These are phyloP conservation scores for Tetramorium bicarinatum DNA, from an alignment of 2,888 invertebrate genomes.

Conservation along the genomic window DNA sequence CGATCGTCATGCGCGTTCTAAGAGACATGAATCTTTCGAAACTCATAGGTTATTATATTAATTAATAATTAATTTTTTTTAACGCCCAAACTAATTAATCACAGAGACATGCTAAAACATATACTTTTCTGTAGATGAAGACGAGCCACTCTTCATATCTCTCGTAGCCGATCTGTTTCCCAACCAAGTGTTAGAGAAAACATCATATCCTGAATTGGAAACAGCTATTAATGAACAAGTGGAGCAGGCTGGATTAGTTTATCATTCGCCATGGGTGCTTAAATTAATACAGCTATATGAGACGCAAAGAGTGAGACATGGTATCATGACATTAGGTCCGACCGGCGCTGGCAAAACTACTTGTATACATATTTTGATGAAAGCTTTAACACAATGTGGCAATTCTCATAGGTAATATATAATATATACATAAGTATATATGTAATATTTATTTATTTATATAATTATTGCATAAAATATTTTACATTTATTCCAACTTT, in stretches of 20 bases:
- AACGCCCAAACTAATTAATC: neutral
- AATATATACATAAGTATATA: neutral
- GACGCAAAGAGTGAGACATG: conserved; percentile 97
- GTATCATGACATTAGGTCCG: conserved; percentile 98
- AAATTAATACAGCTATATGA: conserved; percentile 98
- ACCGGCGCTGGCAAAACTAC: conserved; percentile 98
- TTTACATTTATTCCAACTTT: neutral
- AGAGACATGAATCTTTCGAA: conserved; percentile 99
- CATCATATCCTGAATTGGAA: conserved; percentile 94
- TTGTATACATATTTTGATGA: conserved; percentile 96
- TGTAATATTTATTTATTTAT: conserved; percentile 10
- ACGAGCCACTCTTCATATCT: conserved; percentile 98
- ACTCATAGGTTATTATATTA: conserved; percentile 89
- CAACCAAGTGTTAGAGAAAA: conserved; percentile 97
- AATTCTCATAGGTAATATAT: conserved; percentile 91
- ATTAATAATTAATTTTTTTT: neutral
- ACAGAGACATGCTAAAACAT: conserved; percentile 18
- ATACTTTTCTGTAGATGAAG: conserved; percentile 91
- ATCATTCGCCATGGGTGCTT: conserved; percentile 97
- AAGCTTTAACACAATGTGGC: conserved; percentile 94
- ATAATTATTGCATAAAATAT: neutral
- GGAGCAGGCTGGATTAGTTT: conserved; percentile 92
- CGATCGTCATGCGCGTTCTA: conserved; percentile 98
- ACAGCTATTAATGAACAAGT: conserved; percentile 95
- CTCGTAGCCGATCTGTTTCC: conserved; percentile 98